Evolutionary conservation across 2,888 invertebrate species (phyloP).

Genomic region (Ophion costatus): DNA sequence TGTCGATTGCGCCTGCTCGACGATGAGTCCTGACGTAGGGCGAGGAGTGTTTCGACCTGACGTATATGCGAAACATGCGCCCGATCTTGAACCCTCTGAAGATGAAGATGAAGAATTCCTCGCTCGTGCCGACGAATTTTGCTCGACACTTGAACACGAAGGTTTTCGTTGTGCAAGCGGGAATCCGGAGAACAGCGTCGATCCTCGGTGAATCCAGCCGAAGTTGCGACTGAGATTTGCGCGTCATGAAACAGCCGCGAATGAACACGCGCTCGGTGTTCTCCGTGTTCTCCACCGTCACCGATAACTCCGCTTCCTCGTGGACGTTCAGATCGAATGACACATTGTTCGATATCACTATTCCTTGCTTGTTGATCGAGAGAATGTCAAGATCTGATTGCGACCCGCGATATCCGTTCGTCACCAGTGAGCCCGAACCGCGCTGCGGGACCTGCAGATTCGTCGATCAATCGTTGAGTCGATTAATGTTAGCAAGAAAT

Average conservation of each 20-base stretch:
- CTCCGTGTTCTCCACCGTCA: constrained; percentile 84
- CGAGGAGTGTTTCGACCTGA: constrained; percentile 76
- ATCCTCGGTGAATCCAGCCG: constrained; percentile 82
- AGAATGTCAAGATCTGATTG: constrained; percentile 70
- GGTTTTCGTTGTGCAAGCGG: constrained; percentile 82
- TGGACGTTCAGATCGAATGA: constrained; percentile 83
- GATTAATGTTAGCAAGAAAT: background rate
- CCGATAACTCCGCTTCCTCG: constrained; percentile 82
- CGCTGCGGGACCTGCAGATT: constrained; percentile 59
- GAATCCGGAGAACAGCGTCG: constrained; percentile 80
- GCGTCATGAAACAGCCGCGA: constrained; percentile 85
- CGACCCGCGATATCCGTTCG: constrained; percentile 29
- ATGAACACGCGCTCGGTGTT: constrained; percentile 82
- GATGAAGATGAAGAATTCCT: constrained; percentile 86
- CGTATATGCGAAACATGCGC: constrained; percentile 85
- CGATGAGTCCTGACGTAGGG: background rate
- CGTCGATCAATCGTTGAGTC: background rate
- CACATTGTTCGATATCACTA: constrained; percentile 85
- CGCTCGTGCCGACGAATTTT: constrained; percentile 86
- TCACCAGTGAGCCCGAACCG: constrained; percentile 32
- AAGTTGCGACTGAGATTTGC: constrained; percentile 85
- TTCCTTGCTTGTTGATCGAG: constrained; percentile 83
- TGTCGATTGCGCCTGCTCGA: constrained; percentile 17
- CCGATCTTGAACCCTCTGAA: constrained; percentile 87
- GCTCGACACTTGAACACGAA: constrained; percentile 85